A percentile compares a stretch with the other conserved stretches of the same genome.
Conservation (phyloP, 2,888 invertebrate genomes). For the Lithophane socia region DNA sequence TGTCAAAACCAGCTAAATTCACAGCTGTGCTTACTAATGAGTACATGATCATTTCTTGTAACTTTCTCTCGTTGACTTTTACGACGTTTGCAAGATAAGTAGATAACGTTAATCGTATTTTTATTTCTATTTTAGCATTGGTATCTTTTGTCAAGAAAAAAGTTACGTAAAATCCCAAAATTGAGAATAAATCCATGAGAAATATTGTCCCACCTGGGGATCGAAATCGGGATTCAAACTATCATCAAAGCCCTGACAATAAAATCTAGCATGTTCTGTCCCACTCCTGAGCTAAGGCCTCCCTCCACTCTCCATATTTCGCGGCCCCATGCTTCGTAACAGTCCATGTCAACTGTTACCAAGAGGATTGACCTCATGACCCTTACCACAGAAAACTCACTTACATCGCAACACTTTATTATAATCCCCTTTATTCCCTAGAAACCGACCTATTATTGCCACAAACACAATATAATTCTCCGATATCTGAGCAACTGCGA, state of each 20-base stretch:
- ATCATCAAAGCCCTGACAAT: not conserved
- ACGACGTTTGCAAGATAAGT: conserved; percentile 28
- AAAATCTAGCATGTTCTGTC: not conserved
- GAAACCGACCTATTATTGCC: conserved; percentile 32
- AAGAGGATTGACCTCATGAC: conserved; percentile 4
- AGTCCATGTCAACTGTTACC: not conserved
- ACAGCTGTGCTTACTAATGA: conserved; percentile 8
- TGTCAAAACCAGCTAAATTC: not conserved
- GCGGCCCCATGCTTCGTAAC: not conserved
- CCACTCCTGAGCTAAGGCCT: not conserved
- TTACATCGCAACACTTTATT: not conserved
- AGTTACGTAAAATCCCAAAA: not conserved
- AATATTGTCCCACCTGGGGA: not conserved
- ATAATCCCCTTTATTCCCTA: conserved; percentile 25
- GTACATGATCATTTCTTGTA: conserved; percentile 13
- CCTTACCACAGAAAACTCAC: not conserved
- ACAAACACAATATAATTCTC: conserved; percentile 31
- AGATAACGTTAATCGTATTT: conserved; percentile 29
- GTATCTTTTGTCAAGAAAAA: conserved; percentile 7
- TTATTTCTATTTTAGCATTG: conserved; percentile 13
- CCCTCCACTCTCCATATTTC: not conserved
- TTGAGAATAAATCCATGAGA: not conserved
- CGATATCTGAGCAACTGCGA: conserved; percentile 44
- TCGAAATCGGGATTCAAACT: not conserved
- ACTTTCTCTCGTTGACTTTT: conserved; percentile 15